phyloP scores from a whole-genome alignment of 2,888 invertebrate species.

The Orchesellides sinensis region DNA sequence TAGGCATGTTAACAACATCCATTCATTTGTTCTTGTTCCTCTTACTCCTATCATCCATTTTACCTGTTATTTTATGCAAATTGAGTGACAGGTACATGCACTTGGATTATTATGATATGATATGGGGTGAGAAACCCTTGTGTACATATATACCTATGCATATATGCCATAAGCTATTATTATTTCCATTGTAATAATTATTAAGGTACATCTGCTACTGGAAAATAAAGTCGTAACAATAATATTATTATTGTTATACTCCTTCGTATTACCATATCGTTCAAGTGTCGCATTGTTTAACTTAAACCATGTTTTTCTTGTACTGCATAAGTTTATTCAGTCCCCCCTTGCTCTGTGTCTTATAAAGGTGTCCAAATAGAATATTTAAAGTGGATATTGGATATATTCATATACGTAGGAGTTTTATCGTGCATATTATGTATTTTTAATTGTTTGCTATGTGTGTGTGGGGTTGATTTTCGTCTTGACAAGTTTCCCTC shows the following conservation, averaged over 20 bases:
- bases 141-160: not conserved
- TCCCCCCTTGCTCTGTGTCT: too few species aligned
- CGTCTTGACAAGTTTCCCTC: constrained; percentile 25
- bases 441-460: too few species aligned
- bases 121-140: constrained; percentile 59
- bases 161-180: not conserved
- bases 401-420: too few species aligned
- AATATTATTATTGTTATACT: constrained; percentile 48
- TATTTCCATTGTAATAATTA: not conserved
- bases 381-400: too few species aligned
- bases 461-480: not conserved
- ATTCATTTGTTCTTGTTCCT: too few species aligned
- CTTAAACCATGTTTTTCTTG: too few species aligned
- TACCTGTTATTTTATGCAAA: constrained; percentile 66
- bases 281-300: constrained; percentile 41
- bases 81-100: constrained; percentile 66
- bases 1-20: too few species aligned
- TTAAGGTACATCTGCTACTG: constrained; percentile 30
- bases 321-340: too few species aligned
- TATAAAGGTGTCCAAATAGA: not conserved
- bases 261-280: constrained; percentile 10
- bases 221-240: constrained; percentile 57
- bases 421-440: too few species aligned
- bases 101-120: constrained; percentile 27
- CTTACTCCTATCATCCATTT: constrained; percentile 40